Evolutionary conservation across 2,113 vertebrate species (phyloP).

Genomic region (Piprites chloris): DNA sequence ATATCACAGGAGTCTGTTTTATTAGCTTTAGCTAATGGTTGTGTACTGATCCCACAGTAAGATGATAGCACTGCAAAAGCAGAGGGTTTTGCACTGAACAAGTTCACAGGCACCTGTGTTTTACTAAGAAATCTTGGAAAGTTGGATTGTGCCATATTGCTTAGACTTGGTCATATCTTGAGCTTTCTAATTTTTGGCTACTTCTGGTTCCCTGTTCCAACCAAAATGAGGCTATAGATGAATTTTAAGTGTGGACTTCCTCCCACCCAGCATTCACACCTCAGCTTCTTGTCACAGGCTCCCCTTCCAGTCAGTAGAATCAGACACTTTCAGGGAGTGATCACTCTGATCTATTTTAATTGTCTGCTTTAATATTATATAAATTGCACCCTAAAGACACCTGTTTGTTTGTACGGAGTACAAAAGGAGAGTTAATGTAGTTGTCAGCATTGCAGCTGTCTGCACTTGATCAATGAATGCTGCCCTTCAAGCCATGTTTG

Average conservation of each 20-base stretch:
- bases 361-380: neutral
- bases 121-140: neutral
- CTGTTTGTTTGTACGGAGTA: neutral
- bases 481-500: neutral
- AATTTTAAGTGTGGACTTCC: neutral
- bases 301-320: neutral
- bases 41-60: neutral
- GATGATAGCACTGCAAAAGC: neutral
- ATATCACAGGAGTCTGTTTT: neutral
- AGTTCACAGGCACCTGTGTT: neutral
- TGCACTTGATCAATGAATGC: neutral
- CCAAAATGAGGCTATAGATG: neutral
- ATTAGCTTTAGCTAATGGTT: neutral
- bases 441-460: neutral
- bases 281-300: neutral
- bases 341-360: neutral
- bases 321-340: neutral
- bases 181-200: neutral
- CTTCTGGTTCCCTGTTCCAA: neutral
- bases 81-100: neutral
- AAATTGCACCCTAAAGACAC: neutral
- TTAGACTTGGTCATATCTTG: neutral
- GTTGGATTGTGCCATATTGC: neutral
- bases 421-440: neutral
- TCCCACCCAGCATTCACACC: neutral